phyloP scores from a whole-genome alignment of 2,888 invertebrate species.

The Zootermopsis nevadensis region DNA sequence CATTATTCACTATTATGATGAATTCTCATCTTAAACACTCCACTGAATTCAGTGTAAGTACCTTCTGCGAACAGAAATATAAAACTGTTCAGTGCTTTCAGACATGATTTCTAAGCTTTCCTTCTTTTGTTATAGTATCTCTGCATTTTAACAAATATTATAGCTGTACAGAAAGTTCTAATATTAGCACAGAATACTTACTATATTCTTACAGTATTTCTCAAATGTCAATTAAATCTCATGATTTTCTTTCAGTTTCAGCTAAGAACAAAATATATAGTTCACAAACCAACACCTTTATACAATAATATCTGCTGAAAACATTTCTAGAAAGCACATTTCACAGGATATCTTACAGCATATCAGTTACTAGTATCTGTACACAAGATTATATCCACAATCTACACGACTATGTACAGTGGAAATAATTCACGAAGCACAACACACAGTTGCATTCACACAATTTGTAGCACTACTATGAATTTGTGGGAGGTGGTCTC shows the following conservation, averaged over 20 bases:
- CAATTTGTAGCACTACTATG: conserved; percentile 51
- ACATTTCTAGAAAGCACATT: conserved; percentile 35
- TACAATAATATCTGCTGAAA: conserved; percentile 26
- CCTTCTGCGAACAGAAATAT: conserved; percentile 36
- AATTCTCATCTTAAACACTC: background rate
- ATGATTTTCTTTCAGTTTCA: background rate
- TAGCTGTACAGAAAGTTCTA: conserved; percentile 21
- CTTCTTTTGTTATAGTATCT: background rate
- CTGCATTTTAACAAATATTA: conserved; percentile 21
- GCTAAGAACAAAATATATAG: background rate
- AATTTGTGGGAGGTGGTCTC: conserved; percentile 65
- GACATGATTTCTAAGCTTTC: conserved; percentile 9
- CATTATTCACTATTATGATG: background rate
- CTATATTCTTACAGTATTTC: background rate
- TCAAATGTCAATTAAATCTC: background rate
- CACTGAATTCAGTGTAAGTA: conserved; percentile 28
- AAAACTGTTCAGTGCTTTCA: background rate
- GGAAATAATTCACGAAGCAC: conserved; percentile 22
- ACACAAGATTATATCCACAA: background rate
- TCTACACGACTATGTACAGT: conserved; percentile 18
- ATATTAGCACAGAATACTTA: conserved; percentile 9
- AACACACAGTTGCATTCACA: conserved; percentile 29
- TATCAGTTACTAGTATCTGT: conserved; percentile 16
- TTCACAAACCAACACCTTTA: conserved; percentile 33
- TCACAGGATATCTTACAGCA: conserved; percentile 30